These are phyloP conservation scores for Panthera leo DNA, from an alignment of 2,113 vertebrate species.

Conservation along the genomic window DNA sequence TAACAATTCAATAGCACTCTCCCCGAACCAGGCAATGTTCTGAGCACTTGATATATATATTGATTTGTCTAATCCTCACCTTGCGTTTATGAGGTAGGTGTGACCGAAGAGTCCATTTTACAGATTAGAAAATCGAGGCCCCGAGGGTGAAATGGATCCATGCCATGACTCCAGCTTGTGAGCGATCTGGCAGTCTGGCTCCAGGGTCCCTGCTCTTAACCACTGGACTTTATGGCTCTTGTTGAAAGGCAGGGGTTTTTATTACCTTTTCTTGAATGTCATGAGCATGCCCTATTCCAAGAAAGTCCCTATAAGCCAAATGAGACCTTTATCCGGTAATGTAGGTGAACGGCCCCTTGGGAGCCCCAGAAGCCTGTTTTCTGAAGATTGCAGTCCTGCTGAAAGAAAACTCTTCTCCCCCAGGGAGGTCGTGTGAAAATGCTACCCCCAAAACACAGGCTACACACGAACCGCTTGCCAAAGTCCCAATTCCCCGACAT, in stretches of 20 bases:
- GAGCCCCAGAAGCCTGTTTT: slow-evolving; percentile 15
- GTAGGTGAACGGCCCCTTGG: background rate
- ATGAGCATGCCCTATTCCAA: background rate
- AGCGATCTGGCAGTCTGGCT: background rate
- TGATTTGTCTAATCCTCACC: background rate
- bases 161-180: accelerated
- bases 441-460: background rate
- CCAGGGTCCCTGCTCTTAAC: background rate
- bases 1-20: background rate
- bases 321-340: background rate
- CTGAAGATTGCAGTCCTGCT: background rate
- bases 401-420: background rate
- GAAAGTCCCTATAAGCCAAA: background rate
- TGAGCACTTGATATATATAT: background rate
- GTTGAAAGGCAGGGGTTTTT: background rate
- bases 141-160: background rate
- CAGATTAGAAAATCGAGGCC: background rate
- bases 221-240: background rate
- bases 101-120: background rate
- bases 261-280: background rate
- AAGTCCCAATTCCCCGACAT: background rate
- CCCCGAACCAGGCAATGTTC: background rate
- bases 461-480: background rate
- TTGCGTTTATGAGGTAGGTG: background rate
- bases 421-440: background rate